Evolutionary conservation across 2,113 vertebrate species (phyloP).

Genomic region (Alexandromys fortis): DNA sequence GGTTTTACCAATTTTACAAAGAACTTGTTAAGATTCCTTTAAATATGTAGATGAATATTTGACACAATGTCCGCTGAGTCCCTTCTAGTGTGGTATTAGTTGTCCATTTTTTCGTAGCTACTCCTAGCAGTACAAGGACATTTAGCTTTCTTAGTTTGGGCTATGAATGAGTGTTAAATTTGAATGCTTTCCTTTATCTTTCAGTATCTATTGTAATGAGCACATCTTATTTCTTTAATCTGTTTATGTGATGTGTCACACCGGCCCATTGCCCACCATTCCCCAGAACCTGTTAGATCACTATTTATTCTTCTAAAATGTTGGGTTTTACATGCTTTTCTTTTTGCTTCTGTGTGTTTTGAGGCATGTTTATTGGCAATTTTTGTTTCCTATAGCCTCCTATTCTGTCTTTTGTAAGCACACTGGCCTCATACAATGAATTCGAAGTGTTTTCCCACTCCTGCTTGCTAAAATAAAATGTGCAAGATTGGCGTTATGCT

Average conservation of each 20-base stretch:
- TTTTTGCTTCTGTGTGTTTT: background rate
- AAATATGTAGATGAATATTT: background rate
- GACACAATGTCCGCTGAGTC: background rate
- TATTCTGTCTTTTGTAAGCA: background rate
- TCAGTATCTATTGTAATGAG: background rate
- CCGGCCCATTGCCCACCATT: background rate
- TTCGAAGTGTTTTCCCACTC: background rate
- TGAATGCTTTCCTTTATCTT: background rate
- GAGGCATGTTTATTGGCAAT: background rate
- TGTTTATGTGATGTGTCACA: background rate
- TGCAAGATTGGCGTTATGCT: background rate
- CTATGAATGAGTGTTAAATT: background rate
- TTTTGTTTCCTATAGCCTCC: background rate
- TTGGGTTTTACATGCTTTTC: background rate
- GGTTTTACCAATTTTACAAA: background rate
- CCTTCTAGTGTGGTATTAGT: background rate
- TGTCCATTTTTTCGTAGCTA: background rate
- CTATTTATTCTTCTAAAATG: background rate
- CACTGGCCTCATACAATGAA: background rate
- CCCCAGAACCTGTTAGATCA: background rate
- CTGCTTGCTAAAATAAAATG: background rate
- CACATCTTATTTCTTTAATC: background rate
- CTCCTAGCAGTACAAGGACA: background rate
- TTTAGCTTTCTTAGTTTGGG: background rate
- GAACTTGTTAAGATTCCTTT: background rate